Conservation (phyloP, 2,888 invertebrate species). For the Cheiracanthium punctorium region DNA sequence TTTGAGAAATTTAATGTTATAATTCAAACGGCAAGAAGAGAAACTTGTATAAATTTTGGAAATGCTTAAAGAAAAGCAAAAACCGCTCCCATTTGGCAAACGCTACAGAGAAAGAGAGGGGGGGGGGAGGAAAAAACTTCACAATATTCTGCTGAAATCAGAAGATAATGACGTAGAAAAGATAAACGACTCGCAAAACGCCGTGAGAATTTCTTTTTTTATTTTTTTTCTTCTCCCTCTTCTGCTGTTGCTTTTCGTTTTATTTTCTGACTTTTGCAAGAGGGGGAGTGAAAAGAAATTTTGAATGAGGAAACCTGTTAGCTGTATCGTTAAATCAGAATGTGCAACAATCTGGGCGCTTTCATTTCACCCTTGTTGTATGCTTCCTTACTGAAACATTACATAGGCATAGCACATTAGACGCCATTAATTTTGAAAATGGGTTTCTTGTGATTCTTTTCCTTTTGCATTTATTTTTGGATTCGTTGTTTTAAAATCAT, state of each 20-base stretch:
- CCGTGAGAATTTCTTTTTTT: slow-evolving; percentile 9
- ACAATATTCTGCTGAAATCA: slow-evolving; percentile 56
- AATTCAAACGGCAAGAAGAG: slow-evolving; percentile 45
- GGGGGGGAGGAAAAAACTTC: too few species aligned
- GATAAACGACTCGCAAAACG: slow-evolving; percentile 64
- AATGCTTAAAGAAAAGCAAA: slow-evolving; percentile 28
- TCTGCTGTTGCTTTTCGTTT: not conserved
- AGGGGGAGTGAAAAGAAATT: slow-evolving; percentile 1
- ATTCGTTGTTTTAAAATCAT: not conserved
- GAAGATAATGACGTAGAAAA: slow-evolving; percentile 68
- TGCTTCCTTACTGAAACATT: slow-evolving; percentile 37
- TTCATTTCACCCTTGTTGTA: slow-evolving; percentile 12
- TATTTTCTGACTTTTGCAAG: not conserved
- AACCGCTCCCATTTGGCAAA: slow-evolving; percentile 27
- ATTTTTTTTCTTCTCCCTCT: slow-evolving; percentile 8
- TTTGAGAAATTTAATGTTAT: slow-evolving; percentile 57
- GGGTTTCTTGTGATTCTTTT: not conserved
- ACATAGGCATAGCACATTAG: slow-evolving; percentile 49
- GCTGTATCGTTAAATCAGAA: slow-evolving; percentile 57
- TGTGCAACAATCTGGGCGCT: slow-evolving; percentile 55
- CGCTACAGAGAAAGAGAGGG: slow-evolving; percentile 50
- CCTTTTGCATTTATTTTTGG: not conserved
- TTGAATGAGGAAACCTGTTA: slow-evolving; percentile 66
- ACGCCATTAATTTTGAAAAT: slow-evolving; percentile 44
- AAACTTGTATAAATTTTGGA: slow-evolving; percentile 28